These are phyloP conservation scores for Atopsyche davidsoni DNA, from an alignment of 1,140 invertebrate genomes.

Conservation along the genomic window DNA sequence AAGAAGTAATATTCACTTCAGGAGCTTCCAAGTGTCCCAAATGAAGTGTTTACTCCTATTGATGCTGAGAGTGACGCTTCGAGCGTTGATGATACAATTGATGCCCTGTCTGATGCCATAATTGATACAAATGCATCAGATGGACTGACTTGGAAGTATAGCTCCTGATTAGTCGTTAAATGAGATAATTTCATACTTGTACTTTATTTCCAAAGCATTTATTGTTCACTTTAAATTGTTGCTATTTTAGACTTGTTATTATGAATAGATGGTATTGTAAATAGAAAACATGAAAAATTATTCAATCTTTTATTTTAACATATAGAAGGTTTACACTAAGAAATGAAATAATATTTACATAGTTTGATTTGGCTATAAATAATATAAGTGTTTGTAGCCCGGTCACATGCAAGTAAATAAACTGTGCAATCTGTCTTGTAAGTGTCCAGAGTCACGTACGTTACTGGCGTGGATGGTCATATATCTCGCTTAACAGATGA, in stretches of 20 bases:
- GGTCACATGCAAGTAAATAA: too few relatives aligned
- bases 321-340: neutral
- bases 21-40: constrained; percentile 29
- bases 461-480: too few relatives aligned
- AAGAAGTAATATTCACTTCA: constrained; percentile 61
- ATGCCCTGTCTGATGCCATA: neutral
- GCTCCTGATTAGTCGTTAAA: constrained; percentile 13
- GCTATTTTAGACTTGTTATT: too few relatives aligned
- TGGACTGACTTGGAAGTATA: neutral
- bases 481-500: too few relatives aligned
- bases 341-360: too few relatives aligned
- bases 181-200: too few relatives aligned
- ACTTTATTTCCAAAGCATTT: neutral
- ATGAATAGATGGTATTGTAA: neutral
- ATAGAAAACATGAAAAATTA: neutral
- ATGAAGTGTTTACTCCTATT: too few relatives aligned
- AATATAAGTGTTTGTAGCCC: too few relatives aligned
- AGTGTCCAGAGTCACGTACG: too few relatives aligned
- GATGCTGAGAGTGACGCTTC: constrained; percentile 1
- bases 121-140: neutral
- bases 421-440: too few relatives aligned
- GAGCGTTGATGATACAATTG: neutral
- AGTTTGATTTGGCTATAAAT: too few relatives aligned
- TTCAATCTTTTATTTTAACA: neutral
- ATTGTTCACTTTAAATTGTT: neutral